Evolutionary conservation across 2,113 vertebrate genomes (phyloP), one percentile per base, ranked within the genome.

Genomic region (Zosterops borbonicus): DNA sequence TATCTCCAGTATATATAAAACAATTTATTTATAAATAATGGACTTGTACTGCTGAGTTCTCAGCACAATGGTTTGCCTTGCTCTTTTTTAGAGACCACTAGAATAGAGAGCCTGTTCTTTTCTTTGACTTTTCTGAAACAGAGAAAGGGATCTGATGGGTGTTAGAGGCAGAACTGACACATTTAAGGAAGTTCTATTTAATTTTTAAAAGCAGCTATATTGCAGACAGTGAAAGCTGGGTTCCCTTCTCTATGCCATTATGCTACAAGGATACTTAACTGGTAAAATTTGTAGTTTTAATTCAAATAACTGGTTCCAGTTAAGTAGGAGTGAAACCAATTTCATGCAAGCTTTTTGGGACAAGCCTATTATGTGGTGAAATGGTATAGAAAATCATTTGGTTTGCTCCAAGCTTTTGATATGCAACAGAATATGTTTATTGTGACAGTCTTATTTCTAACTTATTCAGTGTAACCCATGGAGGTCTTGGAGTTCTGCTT

Each of bases 291-390:
- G 0, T 52, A 25, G 14, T 41, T 90, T 95, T 90, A 83, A 85
- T 94, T 86, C 35, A 78, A 55, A 71, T 78, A 74, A 81, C 21
- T 90, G 18, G 28, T 81, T 83, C 42, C 4, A 2, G 29, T 42
- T 67, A 92, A 76, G 46, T 44, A 89, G 9, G 19, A 89, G 4
- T 56, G 31, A 94, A 94, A 80, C 18, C 64, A 87, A 56, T 94
- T 95, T 89, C 71, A 94, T 78, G 64, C 52, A 89, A 29, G 11
- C 22, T 92, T 94, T 90, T 91, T 68, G 33, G 73, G 42, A 79
- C 74, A 89, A 76, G 86, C 31, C n/a, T 87, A 82, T 92, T 94
- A 92, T 25, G 24, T 73, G 5, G 37, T 82, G 73, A 97, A 96
- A 95, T 73, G 33, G 42, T 82, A 95, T 23, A 92, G 83, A 94